phyloP scores from a whole-genome alignment of 2,888 invertebrate genomes.

The Lasioglossum marginatum region DNA sequence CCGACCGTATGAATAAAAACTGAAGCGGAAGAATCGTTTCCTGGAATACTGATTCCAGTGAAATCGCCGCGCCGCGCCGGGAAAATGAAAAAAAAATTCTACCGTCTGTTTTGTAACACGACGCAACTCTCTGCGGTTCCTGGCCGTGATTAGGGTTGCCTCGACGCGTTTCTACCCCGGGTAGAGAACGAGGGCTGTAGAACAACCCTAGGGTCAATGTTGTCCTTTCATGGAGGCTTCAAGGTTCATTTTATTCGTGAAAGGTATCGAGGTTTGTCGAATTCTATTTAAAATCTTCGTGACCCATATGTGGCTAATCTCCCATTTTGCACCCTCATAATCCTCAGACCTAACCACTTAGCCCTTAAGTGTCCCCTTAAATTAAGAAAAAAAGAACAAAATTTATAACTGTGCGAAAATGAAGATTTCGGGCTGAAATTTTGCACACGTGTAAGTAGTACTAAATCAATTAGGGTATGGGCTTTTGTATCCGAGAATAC shows the following conservation, averaged over 20 bases:
- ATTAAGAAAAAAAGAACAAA: too few relatives aligned
- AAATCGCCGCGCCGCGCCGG: conserved; percentile 4
- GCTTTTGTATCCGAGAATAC: too few relatives aligned
- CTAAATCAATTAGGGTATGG: too few relatives aligned
- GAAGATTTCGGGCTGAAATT: too few relatives aligned
- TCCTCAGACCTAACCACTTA: too few relatives aligned
- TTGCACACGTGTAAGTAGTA: too few relatives aligned
- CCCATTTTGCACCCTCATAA: too few relatives aligned
- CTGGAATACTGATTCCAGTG: conserved; percentile 13
- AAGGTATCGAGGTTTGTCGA: too few relatives aligned
- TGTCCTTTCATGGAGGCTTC: background rate
- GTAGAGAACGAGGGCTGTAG: background rate
- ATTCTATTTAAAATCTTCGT: too few relatives aligned
- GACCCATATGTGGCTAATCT: too few relatives aligned
- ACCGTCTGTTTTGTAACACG: background rate
- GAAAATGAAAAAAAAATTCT: background rate
- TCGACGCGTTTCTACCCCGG: background rate
- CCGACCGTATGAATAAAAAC: conserved; percentile 18
- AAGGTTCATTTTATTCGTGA: background rate
- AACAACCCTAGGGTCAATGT: background rate
- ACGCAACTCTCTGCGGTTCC: background rate
- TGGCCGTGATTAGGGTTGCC: background rate
- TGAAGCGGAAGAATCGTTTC: conserved; percentile 13
- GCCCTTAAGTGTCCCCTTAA: too few relatives aligned
- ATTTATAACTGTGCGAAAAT: too few relatives aligned